Conservation (phyloP, 2,797 vertebrate species). For the Coendou prehensilis region DNA sequence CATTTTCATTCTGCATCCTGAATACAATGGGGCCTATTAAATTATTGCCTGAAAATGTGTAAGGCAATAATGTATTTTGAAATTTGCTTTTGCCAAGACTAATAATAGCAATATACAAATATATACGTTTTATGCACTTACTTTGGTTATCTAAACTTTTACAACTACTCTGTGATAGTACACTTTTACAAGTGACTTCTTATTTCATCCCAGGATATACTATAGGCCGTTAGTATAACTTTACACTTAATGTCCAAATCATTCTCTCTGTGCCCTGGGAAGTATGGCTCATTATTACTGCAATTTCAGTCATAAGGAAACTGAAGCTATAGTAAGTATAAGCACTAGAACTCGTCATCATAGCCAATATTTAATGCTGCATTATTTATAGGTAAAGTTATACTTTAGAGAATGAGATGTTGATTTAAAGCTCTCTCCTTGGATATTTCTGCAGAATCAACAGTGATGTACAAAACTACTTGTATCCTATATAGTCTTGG, state of each 20-base stretch:
- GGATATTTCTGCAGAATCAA: background rate
- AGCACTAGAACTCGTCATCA: background rate
- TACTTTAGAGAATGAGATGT: background rate
- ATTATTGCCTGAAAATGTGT: slow-evolving; percentile 74
- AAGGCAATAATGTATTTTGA: slow-evolving; percentile 72
- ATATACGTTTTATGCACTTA: background rate
- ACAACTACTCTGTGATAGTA: background rate
- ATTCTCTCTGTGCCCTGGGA: background rate
- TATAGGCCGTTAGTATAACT: background rate
- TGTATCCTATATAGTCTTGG: too few species aligned
- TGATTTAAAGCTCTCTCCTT: background rate
- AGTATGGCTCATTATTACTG: background rate
- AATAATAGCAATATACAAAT: slow-evolving; percentile 55
- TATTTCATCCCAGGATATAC: background rate
- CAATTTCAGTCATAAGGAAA: slow-evolving; percentile 17
- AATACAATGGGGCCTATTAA: slow-evolving; percentile 69
- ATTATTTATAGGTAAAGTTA: background rate
- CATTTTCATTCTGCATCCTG: slow-evolving; percentile 79
- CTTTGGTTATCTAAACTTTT: slow-evolving; percentile 28
- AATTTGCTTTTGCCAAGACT: slow-evolving; percentile 62
- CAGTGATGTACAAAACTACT: background rate
- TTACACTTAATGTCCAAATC: background rate
- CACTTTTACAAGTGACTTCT: background rate
- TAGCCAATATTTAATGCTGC: background rate
- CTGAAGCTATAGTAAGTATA: background rate